Evolutionary conservation across 2,888 invertebrate genomes (phyloP), one percentile per base, ranked within the genome.

Genomic region (Brenthis ino): DNA sequence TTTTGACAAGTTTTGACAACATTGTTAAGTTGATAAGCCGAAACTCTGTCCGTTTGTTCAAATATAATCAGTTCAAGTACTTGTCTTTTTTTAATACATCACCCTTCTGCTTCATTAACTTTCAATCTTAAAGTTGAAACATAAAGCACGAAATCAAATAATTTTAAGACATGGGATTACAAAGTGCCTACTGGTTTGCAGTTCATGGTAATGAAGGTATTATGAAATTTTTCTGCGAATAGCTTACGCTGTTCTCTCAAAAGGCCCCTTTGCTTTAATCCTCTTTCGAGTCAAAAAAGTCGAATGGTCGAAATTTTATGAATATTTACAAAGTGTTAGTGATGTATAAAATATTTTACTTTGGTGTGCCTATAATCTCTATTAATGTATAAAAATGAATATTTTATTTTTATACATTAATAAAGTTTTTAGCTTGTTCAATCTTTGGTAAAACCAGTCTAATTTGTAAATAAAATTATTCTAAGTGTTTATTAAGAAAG

Each of bases 161-260:
- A 28, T 43, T 54, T 28, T 28, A 53, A 47, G 4, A 43, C 53
- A 54, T n/a, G 16, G 28, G 5, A 43, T 16, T 51, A 33, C 50
- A 60, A 12, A 33, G 58, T 54, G 54, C 54, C 61, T 55, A 56
- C 48, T 61, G 33, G 60, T 48, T 28, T 56, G 56, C 50, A 64
- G 50, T 53, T 56, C 70, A 57, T 60, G 47, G 66, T 72, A 72
- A 72, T 72, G 71, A 72, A 66, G 67, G 65, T 65, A 72, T 72
- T 72, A 72, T 64, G 66, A 61, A 57, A 37, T 67, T 72, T 71
- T 72, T 68, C 68, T 50, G 60, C 61, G 63, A 70, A 68, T 70
- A 61, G 67, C 67, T 65, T 51, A 65, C 58, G 24, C 68, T 66
- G 64, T 63, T 56, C 71, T 53, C 57, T 67, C 64, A 67, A 69